Percentiles rank a stretch among this genome's conserved stretches.
Evolutionary conservation across 2,113 vertebrate genomes (phyloP).

Genomic region (Phycodurus eques): DNA sequence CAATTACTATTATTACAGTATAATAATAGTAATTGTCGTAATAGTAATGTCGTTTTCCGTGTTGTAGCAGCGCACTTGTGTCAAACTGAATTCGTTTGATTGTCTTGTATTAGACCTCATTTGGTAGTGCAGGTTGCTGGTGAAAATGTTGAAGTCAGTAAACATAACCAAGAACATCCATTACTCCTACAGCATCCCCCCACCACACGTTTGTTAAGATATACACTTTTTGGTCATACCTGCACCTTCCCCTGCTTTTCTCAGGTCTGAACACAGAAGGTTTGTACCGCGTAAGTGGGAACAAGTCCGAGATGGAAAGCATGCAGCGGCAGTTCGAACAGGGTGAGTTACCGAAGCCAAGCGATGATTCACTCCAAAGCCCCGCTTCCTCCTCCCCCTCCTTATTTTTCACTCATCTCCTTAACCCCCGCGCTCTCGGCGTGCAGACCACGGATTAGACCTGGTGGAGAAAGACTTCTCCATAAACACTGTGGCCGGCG

Average conservation of each 20-base stretch:
- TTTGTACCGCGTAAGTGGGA: constrained; percentile 92
- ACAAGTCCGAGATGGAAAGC: constrained; percentile 96
- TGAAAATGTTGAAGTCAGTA: too few species aligned
- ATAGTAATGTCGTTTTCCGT: too few species aligned
- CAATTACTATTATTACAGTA: too few species aligned
- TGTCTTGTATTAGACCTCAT: too few species aligned
- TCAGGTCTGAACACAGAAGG: constrained; percentile 91
- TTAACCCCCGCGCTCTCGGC: constrained; percentile 16
- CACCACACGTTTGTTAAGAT: too few species aligned
- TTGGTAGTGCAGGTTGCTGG: too few species aligned
- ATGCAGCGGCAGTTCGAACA: constrained; percentile 97
- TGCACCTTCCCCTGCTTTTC: background rate
- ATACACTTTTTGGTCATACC: constrained; percentile 26
- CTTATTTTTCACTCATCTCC: constrained; percentile 2
- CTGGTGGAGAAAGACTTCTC: constrained; percentile 94
- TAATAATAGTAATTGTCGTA: too few species aligned
- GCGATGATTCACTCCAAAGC: constrained; percentile 29
- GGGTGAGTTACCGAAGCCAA: constrained; percentile 72
- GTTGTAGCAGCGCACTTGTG: too few species aligned
- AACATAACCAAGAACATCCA: too few species aligned
- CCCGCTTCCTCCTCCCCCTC: background rate
- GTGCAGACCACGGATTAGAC: constrained; percentile 86
- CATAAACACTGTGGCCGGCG: constrained; percentile 92
- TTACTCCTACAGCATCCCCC: too few species aligned
- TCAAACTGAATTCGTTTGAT: too few species aligned